Conservation (phyloP, 2,888 invertebrate species). For the Sipha maydis region DNA sequence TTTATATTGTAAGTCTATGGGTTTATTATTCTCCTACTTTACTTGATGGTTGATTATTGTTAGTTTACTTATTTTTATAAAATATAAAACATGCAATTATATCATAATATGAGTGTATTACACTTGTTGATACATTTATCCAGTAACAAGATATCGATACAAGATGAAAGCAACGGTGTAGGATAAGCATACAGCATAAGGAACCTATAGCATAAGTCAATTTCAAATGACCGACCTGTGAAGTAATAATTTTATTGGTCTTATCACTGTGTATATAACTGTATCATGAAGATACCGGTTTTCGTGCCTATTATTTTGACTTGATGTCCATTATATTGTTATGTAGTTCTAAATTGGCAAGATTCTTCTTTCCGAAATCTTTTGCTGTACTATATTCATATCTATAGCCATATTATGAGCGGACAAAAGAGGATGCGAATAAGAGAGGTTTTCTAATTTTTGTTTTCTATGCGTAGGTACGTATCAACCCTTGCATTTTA, state of each 20-base stretch:
- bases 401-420: too few relatives aligned
- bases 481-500: too few relatives aligned
- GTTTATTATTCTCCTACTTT: too few relatives aligned
- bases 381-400: neutral
- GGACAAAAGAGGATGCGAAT: too few relatives aligned
- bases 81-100: neutral
- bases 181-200: neutral
- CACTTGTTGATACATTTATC: neutral
- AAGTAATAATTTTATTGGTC: neutral
- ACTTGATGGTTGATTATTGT: too few relatives aligned
- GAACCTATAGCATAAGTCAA: too few relatives aligned
- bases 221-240: neutral
- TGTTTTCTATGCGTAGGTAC: too few relatives aligned
- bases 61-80: neutral
- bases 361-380: neutral
- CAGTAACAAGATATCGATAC: neutral
- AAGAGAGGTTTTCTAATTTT: too few relatives aligned
- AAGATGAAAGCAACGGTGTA: neutral
- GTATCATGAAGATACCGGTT: conserved; percentile 25
- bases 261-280: neutral
- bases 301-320: neutral
- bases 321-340: neutral
- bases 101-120: neutral
- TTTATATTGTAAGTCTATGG: too few relatives aligned
- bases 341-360: neutral